A percentile compares a stretch with the other conserved stretches of the same genome.
phyloP scores from a whole-genome alignment of 2,113 vertebrate species.

The Sinosuthora webbiana region DNA sequence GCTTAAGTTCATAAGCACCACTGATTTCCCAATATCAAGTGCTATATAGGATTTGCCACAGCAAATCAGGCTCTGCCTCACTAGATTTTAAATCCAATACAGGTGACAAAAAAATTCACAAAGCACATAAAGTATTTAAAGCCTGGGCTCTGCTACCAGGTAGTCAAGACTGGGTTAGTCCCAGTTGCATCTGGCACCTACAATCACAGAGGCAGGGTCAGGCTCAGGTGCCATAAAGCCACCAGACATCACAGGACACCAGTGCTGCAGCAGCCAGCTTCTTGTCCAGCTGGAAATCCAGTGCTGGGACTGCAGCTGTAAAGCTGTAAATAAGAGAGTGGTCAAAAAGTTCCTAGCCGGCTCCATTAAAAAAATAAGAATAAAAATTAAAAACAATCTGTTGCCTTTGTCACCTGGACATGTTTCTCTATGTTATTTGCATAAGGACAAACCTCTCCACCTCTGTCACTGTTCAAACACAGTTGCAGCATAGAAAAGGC shows the following conservation, averaged over 20 bases:
- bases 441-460: not conserved
- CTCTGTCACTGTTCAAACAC: not conserved
- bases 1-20: not conserved
- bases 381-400: not conserved
- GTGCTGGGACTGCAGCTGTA: not conserved
- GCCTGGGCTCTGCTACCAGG: not conserved
- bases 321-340: not conserved
- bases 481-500: not conserved
- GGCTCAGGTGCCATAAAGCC: not conserved
- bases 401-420: not conserved
- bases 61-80: not conserved
- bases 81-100: not conserved
- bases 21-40: not conserved
- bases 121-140: not conserved
- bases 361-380: not conserved
- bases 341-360: not conserved
- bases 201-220: not conserved
- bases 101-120: not conserved
- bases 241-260: not conserved
- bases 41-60: not conserved
- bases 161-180: not conserved
- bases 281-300: not conserved
- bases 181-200: not conserved
- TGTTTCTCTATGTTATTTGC: accelerated
- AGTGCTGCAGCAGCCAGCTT: not conserved